Evolutionary conservation across 2,797 vertebrate species (phyloP).

Genomic region (Pantherophis vulpinus): DNA sequence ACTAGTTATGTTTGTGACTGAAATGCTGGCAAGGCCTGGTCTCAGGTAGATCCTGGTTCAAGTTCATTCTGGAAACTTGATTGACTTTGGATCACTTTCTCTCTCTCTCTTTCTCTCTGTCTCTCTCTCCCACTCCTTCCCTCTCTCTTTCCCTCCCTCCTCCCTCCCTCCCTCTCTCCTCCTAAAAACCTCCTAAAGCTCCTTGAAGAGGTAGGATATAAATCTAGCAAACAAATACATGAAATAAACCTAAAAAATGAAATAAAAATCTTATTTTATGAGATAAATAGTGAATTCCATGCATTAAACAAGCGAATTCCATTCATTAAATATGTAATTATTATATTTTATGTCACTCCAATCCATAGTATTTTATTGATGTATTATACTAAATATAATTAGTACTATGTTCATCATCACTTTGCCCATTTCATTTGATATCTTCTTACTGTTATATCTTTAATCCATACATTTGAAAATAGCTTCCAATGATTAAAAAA

Average conservation of each 20-base stretch:
- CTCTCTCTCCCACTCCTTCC: background rate
- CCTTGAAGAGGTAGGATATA: background rate
- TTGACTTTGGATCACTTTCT: background rate
- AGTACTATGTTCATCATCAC: background rate
- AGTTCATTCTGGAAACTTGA: background rate
- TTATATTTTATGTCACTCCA: background rate
- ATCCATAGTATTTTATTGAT: background rate
- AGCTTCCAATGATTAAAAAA: background rate
- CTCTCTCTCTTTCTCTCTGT: background rate
- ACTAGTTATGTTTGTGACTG: background rate
- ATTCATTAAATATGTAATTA: background rate
- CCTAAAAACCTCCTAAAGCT: background rate
- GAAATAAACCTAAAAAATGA: background rate
- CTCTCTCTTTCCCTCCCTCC: background rate
- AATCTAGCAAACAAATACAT: background rate
- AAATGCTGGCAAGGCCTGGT: background rate
- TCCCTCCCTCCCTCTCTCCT: background rate
- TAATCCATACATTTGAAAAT: background rate
- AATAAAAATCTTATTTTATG: background rate
- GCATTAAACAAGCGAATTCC: background rate
- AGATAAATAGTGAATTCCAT: background rate
- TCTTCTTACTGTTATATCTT: background rate
- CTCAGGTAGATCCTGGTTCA: background rate
- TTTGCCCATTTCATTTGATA: background rate
- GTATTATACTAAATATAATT: background rate